phyloP scores from a whole-genome alignment of 2,888 invertebrate genomes.

The Hyposoter dolosus region DNA sequence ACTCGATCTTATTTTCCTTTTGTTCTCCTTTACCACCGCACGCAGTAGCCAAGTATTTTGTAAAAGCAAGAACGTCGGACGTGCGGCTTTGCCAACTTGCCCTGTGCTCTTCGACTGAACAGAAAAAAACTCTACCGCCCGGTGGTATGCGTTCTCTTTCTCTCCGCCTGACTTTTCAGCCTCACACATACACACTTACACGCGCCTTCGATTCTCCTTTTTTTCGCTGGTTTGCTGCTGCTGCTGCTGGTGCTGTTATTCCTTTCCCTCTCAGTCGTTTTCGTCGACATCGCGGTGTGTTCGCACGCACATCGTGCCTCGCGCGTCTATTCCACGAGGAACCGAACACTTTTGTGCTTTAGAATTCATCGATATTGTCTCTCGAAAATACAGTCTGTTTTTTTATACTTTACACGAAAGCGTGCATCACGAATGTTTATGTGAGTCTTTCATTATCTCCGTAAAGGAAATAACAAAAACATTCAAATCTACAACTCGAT shows the following conservation, averaged over 20 bases:
- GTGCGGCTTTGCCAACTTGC: constrained; percentile 26
- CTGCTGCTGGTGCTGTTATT: constrained; percentile 36
- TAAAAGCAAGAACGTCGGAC: neutral
- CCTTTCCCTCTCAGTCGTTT: constrained; percentile 61
- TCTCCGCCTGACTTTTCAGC: constrained; percentile 68
- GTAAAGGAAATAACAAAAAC: neutral
- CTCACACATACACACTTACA: constrained; percentile 45
- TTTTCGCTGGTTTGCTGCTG: constrained; percentile 71
- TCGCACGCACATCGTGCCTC: constrained; percentile 35
- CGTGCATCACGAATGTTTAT: neutral
- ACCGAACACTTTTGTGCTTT: constrained; percentile 26
- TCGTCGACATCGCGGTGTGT: constrained; percentile 37
- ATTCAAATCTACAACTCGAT: neutral
- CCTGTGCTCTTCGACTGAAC: constrained; percentile 6
- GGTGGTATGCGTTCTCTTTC: constrained; percentile 46
- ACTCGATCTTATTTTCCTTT: neutral
- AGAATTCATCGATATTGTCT: constrained; percentile 23
- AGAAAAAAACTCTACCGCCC: constrained; percentile 58
- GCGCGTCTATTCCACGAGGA: constrained; percentile 15
- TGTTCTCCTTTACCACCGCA: neutral
- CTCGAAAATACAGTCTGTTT: neutral
- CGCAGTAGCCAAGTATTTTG: constrained; percentile 8
- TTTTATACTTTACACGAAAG: neutral
- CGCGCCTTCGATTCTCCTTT: constrained; percentile 40
- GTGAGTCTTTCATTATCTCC: neutral